These are phyloP conservation scores for Drosophila teissieri DNA, from an alignment of 1,140 invertebrate species.

Conservation along the genomic window DNA sequence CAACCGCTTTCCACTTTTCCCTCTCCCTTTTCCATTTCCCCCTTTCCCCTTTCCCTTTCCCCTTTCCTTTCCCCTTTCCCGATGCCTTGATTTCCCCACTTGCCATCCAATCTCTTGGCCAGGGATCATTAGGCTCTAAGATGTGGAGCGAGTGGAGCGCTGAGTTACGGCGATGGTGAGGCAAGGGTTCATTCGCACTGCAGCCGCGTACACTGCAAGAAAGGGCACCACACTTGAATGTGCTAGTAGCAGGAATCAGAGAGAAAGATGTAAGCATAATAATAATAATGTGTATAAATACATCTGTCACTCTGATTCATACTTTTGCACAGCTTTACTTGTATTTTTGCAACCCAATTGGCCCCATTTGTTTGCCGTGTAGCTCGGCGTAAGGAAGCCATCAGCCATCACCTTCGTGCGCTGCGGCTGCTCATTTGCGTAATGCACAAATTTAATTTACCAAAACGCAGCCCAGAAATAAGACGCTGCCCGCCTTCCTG, in stretches of 20 bases:
- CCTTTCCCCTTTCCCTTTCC: not conserved
- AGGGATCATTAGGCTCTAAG: conserved; percentile 51
- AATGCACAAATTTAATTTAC: conserved; percentile 84
- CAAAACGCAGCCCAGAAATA: conserved; percentile 63
- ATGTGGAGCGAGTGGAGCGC: not conserved
- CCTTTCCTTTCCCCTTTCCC: not conserved
- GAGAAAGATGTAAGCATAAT: too few species aligned
- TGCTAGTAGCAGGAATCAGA: too few species aligned
- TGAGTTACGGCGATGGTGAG: not conserved
- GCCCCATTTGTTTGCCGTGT: not conserved
- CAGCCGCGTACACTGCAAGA: not conserved
- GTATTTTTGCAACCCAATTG: too few species aligned
- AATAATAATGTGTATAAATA: too few species aligned
- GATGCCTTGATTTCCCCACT: not conserved
- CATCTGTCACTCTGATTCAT: too few species aligned
- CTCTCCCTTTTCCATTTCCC: too few species aligned
- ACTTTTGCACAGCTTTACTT: too few species aligned
- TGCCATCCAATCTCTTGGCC: conserved; percentile 44
- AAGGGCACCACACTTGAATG: not conserved
- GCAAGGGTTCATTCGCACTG: conserved; percentile 3
- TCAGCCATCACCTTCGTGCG: conserved; percentile 30
- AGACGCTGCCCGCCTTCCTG: conserved; percentile 10
- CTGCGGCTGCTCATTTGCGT: conserved; percentile 76
- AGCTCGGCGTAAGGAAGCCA: not conserved
- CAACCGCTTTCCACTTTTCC: not conserved